These are phyloP conservation scores for Trachops cirrhosus DNA, from an alignment of 2,797 vertebrate genomes.

Conservation along the genomic window DNA sequence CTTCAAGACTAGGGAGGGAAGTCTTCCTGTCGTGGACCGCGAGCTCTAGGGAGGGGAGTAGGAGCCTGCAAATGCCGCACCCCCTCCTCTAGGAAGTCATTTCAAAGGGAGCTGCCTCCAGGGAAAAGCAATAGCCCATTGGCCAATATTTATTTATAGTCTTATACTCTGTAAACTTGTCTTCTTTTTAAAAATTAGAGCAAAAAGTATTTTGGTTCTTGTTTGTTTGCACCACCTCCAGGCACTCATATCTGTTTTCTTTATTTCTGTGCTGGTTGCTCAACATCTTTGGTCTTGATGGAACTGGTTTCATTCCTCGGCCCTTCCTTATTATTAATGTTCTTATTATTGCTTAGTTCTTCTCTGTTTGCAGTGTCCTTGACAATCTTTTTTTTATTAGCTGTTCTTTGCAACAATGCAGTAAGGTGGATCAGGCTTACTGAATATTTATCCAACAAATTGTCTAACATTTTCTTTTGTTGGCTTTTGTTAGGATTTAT, in stretches of 20 bases:
- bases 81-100: constrained; percentile 56
- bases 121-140: constrained; percentile 44
- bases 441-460: constrained; percentile 56
- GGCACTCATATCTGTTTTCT: constrained; percentile 63
- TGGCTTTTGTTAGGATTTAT: constrained; percentile 65
- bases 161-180: constrained; percentile 61
- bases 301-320: constrained; percentile 64
- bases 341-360: constrained; percentile 62
- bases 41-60: constrained; percentile 48
- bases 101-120: constrained; percentile 50
- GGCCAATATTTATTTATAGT: constrained; percentile 65
- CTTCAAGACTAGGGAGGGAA: background rate
- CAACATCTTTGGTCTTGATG: constrained; percentile 68
- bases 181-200: constrained; percentile 67
- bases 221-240: constrained; percentile 65
- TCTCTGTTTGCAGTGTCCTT: constrained; percentile 58
- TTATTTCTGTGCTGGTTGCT: constrained; percentile 65
- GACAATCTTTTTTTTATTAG: constrained; percentile 64
- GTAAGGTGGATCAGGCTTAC: constrained; percentile 49
- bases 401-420: constrained; percentile 48
- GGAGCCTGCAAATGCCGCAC: constrained; percentile 32
- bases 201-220: constrained; percentile 62
- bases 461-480: constrained; percentile 61
- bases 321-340: constrained; percentile 73
- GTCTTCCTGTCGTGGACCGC: background rate